A percentile compares a stretch with the other conserved stretches of the same genome.
Conservation (phyloP, 1,140 invertebrate genomes). For the Wiebesia pumilae region DNA sequence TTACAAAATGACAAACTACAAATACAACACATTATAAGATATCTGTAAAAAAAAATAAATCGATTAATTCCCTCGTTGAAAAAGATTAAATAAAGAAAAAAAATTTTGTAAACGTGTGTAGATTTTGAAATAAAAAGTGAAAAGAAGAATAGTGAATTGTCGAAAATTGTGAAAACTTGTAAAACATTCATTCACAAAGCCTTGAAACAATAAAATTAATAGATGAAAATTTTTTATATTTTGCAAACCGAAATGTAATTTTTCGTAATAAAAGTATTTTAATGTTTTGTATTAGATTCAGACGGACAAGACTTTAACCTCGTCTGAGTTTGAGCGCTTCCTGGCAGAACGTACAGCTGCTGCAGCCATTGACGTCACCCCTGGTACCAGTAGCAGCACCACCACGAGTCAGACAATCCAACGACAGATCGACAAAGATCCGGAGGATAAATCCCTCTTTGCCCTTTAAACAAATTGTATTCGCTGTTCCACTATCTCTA, state of each 20-base stretch:
- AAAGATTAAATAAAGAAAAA: too few relatives aligned
- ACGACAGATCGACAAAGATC: slow-evolving; percentile 71
- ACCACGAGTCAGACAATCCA: slow-evolving; percentile 62
- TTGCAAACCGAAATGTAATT: too few relatives aligned
- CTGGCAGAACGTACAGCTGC: slow-evolving; percentile 88
- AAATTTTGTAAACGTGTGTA: too few relatives aligned
- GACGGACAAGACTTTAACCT: slow-evolving; percentile 81
- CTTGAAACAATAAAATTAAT: too few relatives aligned
- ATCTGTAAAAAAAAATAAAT: not conserved
- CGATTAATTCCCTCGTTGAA: too few relatives aligned
- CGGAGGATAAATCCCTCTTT: slow-evolving; percentile 73
- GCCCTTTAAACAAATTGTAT: slow-evolving; percentile 65
- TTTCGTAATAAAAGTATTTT: too few relatives aligned
- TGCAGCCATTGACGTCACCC: slow-evolving; percentile 59
- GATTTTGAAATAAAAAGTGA: too few relatives aligned
- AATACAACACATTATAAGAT: not conserved
- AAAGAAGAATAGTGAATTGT: too few relatives aligned
- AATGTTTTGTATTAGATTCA: slow-evolving; percentile 52
- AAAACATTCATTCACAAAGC: too few relatives aligned
- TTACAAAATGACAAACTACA: not conserved
- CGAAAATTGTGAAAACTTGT: too few relatives aligned
- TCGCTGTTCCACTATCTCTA: not conserved
- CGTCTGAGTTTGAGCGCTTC: slow-evolving; percentile 94
- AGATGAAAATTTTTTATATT: too few relatives aligned
- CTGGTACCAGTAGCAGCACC: slow-evolving; percentile 61